Percentiles rank a stretch among this genome's conserved stretches.
Evolutionary conservation across 2,888 invertebrate species (phyloP).

Genomic region (Hedya salicella): DNA sequence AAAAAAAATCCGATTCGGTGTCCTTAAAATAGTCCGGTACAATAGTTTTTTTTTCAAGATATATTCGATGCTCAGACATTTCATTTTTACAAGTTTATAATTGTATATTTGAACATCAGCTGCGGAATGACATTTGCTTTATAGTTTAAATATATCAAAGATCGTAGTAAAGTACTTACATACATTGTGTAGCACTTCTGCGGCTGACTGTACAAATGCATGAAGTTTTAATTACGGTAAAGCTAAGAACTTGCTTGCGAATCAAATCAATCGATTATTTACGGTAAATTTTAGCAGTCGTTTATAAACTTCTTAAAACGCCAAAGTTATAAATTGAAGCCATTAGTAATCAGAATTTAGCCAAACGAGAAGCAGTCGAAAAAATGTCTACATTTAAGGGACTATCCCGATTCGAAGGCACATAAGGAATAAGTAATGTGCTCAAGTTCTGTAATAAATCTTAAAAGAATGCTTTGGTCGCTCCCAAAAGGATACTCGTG

Average conservation of each 20-base stretch:
- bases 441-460: constrained; percentile 84
- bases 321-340: constrained; percentile 32
- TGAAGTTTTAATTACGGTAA: neutral
- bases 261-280: neutral
- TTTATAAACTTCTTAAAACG: constrained; percentile 21
- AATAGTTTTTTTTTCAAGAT: too few relatives aligned
- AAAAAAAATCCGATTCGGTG: too few relatives aligned
- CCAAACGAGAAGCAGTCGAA: constrained; percentile 52
- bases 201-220: too few relatives aligned
- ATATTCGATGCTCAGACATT: too few relatives aligned
- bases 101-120: too few relatives aligned
- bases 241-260: neutral
- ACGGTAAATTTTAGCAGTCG: neutral
- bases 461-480: constrained; percentile 84
- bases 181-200: too few relatives aligned
- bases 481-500: constrained; percentile 84
- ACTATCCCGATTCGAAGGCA: constrained; percentile 73
- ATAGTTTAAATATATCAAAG: too few relatives aligned
- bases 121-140: too few relatives aligned
- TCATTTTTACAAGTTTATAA: too few relatives aligned
- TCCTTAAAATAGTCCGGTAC: too few relatives aligned
- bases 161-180: too few relatives aligned
- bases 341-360: constrained; percentile 45
- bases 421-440: constrained; percentile 84
- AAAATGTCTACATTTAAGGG: constrained; percentile 66